A percentile compares a stretch with the other conserved stretches of the same genome.
phyloP scores from a whole-genome alignment of 2,888 invertebrate genomes.

The Amphipoea oculea region DNA sequence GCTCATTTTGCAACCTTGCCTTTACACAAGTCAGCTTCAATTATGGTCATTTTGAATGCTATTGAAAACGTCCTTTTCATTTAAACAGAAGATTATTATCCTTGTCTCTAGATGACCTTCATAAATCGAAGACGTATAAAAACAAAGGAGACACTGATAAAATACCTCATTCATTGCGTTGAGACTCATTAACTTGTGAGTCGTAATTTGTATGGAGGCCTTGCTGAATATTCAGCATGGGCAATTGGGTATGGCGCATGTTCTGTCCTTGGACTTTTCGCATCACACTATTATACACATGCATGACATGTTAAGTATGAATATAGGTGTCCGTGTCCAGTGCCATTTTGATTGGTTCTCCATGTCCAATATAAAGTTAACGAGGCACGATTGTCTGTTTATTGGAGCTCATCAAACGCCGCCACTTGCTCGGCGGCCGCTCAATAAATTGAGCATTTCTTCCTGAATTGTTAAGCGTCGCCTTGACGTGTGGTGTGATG shows the following conservation, averaged over 20 bases:
- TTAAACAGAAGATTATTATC: slow-evolving; percentile 23
- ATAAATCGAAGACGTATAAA: slow-evolving; percentile 38
- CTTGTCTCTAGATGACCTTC: slow-evolving; percentile 38
- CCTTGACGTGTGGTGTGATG: slow-evolving; percentile 31
- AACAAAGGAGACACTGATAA: slow-evolving; percentile 53
- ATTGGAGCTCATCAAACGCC: slow-evolving; percentile 62
- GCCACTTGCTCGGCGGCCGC: slow-evolving; percentile 34
- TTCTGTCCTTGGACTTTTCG: slow-evolving; percentile 33
- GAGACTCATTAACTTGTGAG: slow-evolving; percentile 48
- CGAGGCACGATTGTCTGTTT: slow-evolving; percentile 65
- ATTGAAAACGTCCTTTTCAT: slow-evolving; percentile 9
- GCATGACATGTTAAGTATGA: slow-evolving; percentile 4
- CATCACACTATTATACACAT: slow-evolving; percentile 2
- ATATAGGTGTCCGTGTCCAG: slow-evolving; percentile 40
- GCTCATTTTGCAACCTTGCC: slow-evolving; percentile 59
- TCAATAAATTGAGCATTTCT: slow-evolving; percentile 59
- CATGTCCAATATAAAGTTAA: slow-evolving; percentile 59
- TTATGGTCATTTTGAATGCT: slow-evolving; percentile 17
- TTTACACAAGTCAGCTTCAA: slow-evolving; percentile 11
- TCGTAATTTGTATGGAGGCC: slow-evolving; percentile 50
- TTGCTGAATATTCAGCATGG: slow-evolving; percentile 51
- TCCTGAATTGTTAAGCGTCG: slow-evolving; percentile 45
- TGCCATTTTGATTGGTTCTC: slow-evolving; percentile 57
- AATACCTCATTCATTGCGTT: slow-evolving; percentile 48
- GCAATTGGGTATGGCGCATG: slow-evolving; percentile 24